These are phyloP conservation scores for Arctia plantaginis DNA, from an alignment of 2,888 invertebrate genomes.

Conservation along the genomic window DNA sequence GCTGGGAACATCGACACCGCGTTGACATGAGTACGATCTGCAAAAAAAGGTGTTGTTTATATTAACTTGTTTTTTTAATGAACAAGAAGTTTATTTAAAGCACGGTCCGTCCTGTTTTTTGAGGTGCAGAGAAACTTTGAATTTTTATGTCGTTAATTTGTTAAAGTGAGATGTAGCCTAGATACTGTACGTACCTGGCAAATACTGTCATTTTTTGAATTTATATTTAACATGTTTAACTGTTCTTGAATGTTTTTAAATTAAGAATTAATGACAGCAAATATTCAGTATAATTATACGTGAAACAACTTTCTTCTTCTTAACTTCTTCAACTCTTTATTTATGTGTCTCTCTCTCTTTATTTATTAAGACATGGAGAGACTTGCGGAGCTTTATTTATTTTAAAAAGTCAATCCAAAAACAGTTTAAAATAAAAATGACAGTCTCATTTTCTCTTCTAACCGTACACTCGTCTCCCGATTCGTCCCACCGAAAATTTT, in stretches of 20 bases:
- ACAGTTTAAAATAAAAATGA: background rate
- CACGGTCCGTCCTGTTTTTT: background rate
- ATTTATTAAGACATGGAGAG: too few relatives aligned
- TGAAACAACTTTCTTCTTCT: too few relatives aligned
- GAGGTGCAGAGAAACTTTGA: background rate
- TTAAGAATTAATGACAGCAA: background rate
- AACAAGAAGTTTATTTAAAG: background rate
- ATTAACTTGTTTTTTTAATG: background rate
- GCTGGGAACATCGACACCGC: conserved; percentile 79
- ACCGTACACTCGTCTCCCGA: conserved; percentile 81
- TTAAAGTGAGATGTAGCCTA: too few relatives aligned
- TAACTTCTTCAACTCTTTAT: too few relatives aligned
- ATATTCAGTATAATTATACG: background rate
- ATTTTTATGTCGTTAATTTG: background rate
- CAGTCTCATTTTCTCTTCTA: conserved; percentile 48
- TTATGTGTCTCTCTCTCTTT: too few relatives aligned
- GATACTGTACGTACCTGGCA: too few relatives aligned
- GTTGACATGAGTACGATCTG: conserved; percentile 74
- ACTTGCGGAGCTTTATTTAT: too few relatives aligned
- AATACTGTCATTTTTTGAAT: too few relatives aligned
- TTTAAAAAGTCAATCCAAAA: background rate
- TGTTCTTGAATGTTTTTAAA: too few relatives aligned
- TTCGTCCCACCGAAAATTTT: conserved; percentile 86
- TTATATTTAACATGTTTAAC: too few relatives aligned
- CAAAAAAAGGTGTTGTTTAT: conserved; percentile 49